phyloP scores from a whole-genome alignment of 2,888 invertebrate genomes.

The Strigamia maritima region DNA sequence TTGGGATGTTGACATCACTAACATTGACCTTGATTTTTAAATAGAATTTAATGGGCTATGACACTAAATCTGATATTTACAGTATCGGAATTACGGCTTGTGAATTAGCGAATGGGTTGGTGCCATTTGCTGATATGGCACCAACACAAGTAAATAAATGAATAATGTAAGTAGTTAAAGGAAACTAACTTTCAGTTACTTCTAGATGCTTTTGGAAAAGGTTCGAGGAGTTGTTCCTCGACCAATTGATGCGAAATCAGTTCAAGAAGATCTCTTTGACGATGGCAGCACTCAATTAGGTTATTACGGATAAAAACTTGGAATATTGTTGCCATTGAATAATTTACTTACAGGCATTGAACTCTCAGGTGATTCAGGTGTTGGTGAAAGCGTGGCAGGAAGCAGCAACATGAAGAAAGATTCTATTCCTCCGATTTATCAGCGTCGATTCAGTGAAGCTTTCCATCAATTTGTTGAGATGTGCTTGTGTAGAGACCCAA shows the following conservation, averaged over 20 bases:
- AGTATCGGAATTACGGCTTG: conserved; percentile 84
- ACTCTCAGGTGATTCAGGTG: conserved; percentile 53
- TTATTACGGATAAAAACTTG: neutral
- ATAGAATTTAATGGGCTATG: conserved; percentile 79
- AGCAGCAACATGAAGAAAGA: conserved; percentile 47
- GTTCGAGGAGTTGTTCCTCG: conserved; percentile 61
- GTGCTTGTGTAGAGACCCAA: conserved; percentile 67
- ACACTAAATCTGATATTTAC: conserved; percentile 85
- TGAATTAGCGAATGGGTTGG: conserved; percentile 82
- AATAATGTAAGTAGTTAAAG: neutral
- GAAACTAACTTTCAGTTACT: neutral
- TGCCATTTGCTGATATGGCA: conserved; percentile 79
- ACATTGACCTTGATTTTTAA: conserved; percentile 37
- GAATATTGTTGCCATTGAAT: neutral
- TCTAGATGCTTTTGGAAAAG: conserved; percentile 84
- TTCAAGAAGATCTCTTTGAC: conserved; percentile 36
- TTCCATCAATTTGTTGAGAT: conserved; percentile 75
- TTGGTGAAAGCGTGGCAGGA: conserved; percentile 57
- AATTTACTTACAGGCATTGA: neutral
- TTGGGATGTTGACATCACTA: no score
- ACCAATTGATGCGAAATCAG: conserved; percentile 48
- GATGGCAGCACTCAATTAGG: conserved; percentile 28
- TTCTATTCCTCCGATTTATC: conserved; percentile 44
- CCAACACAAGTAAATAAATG: conserved; percentile 59
- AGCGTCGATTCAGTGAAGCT: conserved; percentile 67